Evolutionary conservation across 2,888 invertebrate genomes (phyloP).

Genomic region (Eristalinus aeneus): DNA sequence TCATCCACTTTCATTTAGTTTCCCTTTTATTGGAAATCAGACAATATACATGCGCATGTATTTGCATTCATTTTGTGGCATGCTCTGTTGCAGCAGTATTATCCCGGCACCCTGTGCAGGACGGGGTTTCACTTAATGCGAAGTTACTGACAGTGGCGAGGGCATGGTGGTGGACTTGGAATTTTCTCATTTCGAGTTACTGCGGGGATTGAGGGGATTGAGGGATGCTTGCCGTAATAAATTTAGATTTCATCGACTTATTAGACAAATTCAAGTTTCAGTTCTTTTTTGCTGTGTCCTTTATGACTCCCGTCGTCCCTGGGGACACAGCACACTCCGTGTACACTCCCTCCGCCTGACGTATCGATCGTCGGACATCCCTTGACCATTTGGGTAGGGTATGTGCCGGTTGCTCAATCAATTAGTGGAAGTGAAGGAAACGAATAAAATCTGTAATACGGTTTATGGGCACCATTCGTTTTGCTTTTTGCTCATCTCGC

Average conservation of each 20-base stretch:
- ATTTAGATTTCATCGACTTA: slow-evolving; percentile 69
- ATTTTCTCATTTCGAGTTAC: slow-evolving; percentile 60
- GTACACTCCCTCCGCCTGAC: not conserved
- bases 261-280: slow-evolving; percentile 63
- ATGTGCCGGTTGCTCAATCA: slow-evolving; percentile 30
- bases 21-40: slow-evolving; percentile 58
- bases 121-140: slow-evolving; percentile 56
- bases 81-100: slow-evolving; percentile 46
- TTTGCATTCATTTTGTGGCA: slow-evolving; percentile 65
- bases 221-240: slow-evolving; percentile 61
- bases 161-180: slow-evolving; percentile 49
- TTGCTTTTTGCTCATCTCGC: slow-evolving; percentile 7
- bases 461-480: slow-evolving; percentile 46
- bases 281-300: slow-evolving; percentile 48
- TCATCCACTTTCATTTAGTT: slow-evolving; percentile 45
- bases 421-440: slow-evolving; percentile 43
- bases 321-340: slow-evolving; percentile 5
- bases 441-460: slow-evolving; percentile 50
- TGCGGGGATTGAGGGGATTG: not conserved
- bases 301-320: slow-evolving; percentile 31
- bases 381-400: not conserved
- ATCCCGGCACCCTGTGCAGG: not conserved
- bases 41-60: slow-evolving; percentile 70
- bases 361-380: not conserved
- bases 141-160: slow-evolving; percentile 40